Conservation (phyloP, 2,888 invertebrate genomes). For the Lydus trimaculatus region DNA sequence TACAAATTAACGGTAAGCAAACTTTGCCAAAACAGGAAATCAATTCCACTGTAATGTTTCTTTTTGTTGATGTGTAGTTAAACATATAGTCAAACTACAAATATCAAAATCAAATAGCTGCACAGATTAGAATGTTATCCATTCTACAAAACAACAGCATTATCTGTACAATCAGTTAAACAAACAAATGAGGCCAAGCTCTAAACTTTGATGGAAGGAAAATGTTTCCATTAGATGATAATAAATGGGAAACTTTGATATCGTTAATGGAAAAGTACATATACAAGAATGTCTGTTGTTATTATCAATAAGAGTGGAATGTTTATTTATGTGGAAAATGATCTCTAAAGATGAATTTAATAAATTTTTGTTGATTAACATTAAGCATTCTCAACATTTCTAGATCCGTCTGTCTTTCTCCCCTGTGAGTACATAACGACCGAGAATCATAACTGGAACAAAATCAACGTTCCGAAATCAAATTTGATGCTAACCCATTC, state of each 20-base stretch:
- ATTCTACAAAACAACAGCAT: background rate
- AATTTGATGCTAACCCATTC: background rate
- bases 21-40: background rate
- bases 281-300: background rate
- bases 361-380: background rate
- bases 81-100: background rate
- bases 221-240: background rate
- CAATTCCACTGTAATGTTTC: background rate
- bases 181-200: background rate
- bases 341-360: background rate
- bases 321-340: background rate
- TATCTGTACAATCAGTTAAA: background rate
- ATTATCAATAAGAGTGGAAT: background rate
- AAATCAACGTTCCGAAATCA: background rate
- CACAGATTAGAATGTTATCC: background rate
- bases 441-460: background rate
- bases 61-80: background rate
- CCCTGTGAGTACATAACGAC: background rate
- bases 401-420: background rate
- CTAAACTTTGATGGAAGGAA: background rate
- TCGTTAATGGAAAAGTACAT: background rate
- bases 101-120: background rate
- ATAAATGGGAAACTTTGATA: background rate
- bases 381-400: background rate
- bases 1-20: constrained; percentile 2